Percentiles rank a stretch among this genome's conserved stretches.
These are phyloP conservation scores for Panopea generosa DNA, from an alignment of 2,888 invertebrate genomes.

Conservation along the genomic window DNA sequence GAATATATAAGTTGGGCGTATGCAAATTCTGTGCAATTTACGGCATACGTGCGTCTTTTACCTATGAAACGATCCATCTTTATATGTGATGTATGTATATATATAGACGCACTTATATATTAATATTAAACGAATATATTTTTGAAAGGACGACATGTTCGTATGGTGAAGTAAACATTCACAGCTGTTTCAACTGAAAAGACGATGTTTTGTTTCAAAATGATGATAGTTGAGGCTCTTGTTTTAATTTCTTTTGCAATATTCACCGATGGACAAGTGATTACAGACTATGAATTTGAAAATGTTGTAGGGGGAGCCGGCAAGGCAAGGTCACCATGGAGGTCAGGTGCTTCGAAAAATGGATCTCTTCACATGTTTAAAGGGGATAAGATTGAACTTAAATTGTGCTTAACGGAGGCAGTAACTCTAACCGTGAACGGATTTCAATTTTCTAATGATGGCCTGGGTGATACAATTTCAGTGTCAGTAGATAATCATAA, in stretches of 20 bases:
- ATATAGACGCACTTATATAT: too few relatives aligned
- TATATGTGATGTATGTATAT: too few relatives aligned
- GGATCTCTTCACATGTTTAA: constrained; percentile 28
- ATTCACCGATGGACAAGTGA: background rate
- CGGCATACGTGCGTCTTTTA: too few relatives aligned
- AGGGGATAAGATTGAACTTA: constrained; percentile 33
- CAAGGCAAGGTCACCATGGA: constrained; percentile 19
- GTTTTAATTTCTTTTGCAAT: background rate
- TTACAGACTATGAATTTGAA: constrained; percentile 38
- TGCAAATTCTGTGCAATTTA: too few relatives aligned
- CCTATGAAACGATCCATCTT: too few relatives aligned
- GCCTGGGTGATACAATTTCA: constrained; percentile 25
- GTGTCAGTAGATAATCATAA: constrained; percentile 6
- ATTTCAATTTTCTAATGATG: constrained; percentile 49
- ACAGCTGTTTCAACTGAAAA: too few relatives aligned
- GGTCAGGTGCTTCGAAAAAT: constrained; percentile 36
- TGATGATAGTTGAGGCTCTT: background rate
- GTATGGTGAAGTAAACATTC: too few relatives aligned
- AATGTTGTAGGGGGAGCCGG: constrained; percentile 33
- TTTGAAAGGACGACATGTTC: too few relatives aligned
- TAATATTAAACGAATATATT: too few relatives aligned
- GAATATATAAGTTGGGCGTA: too few relatives aligned
- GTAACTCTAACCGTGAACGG: constrained; percentile 5
- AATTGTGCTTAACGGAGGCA: constrained; percentile 28
- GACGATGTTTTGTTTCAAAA: too few relatives aligned